These are phyloP conservation scores for Panzeria rudis DNA, from an alignment of 2,888 invertebrate genomes.

Conservation along the genomic window DNA sequence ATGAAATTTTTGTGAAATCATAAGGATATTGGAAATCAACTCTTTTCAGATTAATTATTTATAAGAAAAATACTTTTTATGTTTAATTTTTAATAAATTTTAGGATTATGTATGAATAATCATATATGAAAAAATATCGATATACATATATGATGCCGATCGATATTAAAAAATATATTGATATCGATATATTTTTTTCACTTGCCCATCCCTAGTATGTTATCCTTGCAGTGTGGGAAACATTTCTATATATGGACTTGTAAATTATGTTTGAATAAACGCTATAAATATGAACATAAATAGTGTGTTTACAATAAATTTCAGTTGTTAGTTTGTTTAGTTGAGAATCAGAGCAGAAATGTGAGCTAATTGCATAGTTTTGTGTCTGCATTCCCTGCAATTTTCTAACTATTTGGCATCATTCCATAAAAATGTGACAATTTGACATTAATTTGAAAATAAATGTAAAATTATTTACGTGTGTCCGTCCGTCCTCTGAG, in stretches of 20 bases:
- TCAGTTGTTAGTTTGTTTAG: conserved; percentile 29
- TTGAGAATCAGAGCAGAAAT: conserved; percentile 53
- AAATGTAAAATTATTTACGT: neutral
- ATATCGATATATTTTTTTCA: too few relatives aligned
- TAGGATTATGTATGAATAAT: too few relatives aligned
- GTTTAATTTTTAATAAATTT: too few relatives aligned
- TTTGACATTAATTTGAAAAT: conserved; percentile 35
- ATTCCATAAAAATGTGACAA: conserved; percentile 49
- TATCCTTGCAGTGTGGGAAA: neutral
- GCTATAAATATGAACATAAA: neutral
- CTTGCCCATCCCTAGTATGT: too few relatives aligned
- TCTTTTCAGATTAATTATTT: too few relatives aligned
- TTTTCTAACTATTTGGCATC: conserved; percentile 50
- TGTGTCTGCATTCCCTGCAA: conserved; percentile 1
- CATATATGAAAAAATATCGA: too few relatives aligned
- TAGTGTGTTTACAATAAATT: neutral
- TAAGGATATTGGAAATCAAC: too few relatives aligned
- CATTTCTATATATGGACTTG: neutral
- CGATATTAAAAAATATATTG: too few relatives aligned
- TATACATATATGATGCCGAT: too few relatives aligned
- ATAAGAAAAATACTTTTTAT: too few relatives aligned
- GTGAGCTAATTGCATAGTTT: conserved; percentile 29
- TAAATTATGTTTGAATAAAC: neutral
- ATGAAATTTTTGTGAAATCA: too few relatives aligned
- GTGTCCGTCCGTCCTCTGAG: neutral